phyloP scores from a whole-genome alignment of 2,888 invertebrate species.

The Agrotis exclamationis region DNA sequence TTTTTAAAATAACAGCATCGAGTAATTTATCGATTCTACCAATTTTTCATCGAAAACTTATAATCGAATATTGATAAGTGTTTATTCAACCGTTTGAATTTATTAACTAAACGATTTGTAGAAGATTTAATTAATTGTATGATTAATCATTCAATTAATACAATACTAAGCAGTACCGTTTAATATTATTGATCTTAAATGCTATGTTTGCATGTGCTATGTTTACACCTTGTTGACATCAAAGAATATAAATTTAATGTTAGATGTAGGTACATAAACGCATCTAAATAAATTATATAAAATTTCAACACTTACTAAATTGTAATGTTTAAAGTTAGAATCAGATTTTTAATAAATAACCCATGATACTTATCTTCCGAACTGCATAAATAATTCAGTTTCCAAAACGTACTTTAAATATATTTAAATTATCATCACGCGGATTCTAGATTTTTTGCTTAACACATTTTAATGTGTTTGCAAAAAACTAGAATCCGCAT shows the following conservation, averaged over 20 bases:
- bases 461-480: no score
- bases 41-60: constrained; percentile 72
- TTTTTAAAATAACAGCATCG: constrained; percentile 80
- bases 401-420: neutral
- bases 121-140: constrained; percentile 50
- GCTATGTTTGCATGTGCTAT: constrained; percentile 41
- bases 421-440: no score
- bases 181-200: constrained; percentile 45
- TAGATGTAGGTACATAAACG: constrained; percentile 13
- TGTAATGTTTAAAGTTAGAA: constrained; percentile 20
- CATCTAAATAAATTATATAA: constrained; percentile 48
- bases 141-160: constrained; percentile 45
- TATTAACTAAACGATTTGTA: constrained; percentile 62
- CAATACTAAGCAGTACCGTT: constrained; percentile 34
- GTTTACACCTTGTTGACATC: constrained; percentile 50
- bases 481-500: no score
- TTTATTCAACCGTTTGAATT: constrained; percentile 73
- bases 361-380: neutral
- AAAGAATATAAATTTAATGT: constrained; percentile 20
- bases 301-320: constrained; percentile 39
- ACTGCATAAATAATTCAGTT: constrained; percentile 4
- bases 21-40: constrained; percentile 81
- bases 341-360: constrained; percentile 14
- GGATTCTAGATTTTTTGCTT: no score
- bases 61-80: constrained; percentile 73